phyloP scores from a whole-genome alignment of 2,797 vertebrate species.

The Hylomyscus alleni region DNA sequence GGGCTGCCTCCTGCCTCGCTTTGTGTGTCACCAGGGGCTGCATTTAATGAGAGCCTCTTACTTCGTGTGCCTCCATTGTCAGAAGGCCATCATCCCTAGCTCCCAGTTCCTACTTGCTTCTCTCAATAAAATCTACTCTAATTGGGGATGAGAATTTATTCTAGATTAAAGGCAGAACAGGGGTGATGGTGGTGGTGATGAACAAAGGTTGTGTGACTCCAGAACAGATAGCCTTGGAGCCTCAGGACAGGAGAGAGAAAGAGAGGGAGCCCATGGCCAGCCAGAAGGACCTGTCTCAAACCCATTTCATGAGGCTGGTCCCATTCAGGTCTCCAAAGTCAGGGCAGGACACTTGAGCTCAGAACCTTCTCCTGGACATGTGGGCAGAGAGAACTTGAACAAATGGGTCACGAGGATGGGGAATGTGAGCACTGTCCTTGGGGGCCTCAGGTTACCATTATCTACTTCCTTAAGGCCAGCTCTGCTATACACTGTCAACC shows the following conservation, averaged over 20 bases:
- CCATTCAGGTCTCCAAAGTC: neutral
- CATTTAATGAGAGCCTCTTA: neutral
- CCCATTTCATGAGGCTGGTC: neutral
- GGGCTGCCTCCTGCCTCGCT: neutral
- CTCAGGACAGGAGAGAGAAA: neutral
- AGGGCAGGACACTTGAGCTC: neutral
- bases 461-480: neutral
- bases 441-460: neutral
- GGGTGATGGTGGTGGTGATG: neutral
- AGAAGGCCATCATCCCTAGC: neutral
- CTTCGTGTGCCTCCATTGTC: neutral
- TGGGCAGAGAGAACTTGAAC: neutral
- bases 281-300: neutral
- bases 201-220: neutral
- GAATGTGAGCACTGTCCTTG: neutral
- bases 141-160: conserved; percentile 50
- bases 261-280: neutral
- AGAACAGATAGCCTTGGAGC: neutral
- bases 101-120: neutral
- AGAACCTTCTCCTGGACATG: neutral
- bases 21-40: neutral
- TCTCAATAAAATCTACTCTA: conserved; percentile 63
- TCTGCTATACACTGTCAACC: too few relatives aligned
- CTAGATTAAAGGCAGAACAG: conserved; percentile 58
- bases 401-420: accelerated